These are phyloP conservation scores for Plebejus argus DNA, from an alignment of 2,888 invertebrate genomes.

Conservation along the genomic window DNA sequence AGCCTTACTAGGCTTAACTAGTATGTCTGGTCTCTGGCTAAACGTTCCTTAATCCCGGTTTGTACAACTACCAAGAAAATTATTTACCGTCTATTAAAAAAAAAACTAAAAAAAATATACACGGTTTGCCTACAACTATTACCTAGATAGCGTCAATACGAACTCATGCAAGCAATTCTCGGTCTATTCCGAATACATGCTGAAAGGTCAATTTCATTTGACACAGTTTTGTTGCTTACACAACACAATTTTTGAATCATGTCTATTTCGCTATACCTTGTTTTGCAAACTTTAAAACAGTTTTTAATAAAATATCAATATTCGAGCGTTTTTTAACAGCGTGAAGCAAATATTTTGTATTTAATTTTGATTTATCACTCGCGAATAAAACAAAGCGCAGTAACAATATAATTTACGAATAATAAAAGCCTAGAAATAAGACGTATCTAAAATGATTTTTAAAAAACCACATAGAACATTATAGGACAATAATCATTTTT, in stretches of 20 bases:
- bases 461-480: too few species aligned
- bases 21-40: too few species aligned
- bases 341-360: not conserved
- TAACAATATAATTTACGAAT: not conserved
- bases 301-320: not conserved
- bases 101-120: not conserved
- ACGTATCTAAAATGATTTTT: too few species aligned
- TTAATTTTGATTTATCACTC: not conserved
- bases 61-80: too few species aligned
- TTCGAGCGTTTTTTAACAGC: not conserved
- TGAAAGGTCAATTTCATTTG: not conserved
- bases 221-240: not conserved
- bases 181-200: not conserved
- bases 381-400: not conserved
- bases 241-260: slow-evolving; percentile 2
- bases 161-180: not conserved
- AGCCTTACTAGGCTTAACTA: too few species aligned
- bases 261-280: not conserved
- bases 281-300: not conserved
- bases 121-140: not conserved
- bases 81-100: too few species aligned
- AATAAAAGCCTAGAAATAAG: too few species aligned
- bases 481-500: not conserved
- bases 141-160: not conserved
- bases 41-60: too few species aligned